These are phyloP conservation scores for Diceros bicornis DNA, from an alignment of 2,797 vertebrate genomes.

Conservation along the genomic window DNA sequence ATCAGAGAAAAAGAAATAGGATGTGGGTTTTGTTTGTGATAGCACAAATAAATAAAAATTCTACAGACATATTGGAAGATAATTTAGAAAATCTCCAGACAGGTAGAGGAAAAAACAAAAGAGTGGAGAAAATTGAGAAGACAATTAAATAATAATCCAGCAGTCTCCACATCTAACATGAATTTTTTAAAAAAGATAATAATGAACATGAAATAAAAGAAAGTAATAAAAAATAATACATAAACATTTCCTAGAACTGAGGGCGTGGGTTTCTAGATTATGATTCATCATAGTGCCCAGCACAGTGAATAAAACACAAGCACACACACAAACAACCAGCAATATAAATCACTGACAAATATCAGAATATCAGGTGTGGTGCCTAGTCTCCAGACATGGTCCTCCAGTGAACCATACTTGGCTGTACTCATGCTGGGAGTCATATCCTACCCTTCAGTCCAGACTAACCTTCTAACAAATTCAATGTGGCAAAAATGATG, in stretches of 20 bases:
- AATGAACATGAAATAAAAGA: neutral
- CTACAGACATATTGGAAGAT: neutral
- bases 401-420: neutral
- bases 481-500: neutral
- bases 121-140: neutral
- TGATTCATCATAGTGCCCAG: accelerated
- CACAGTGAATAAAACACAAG: neutral
- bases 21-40: neutral
- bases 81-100: neutral
- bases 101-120: neutral
- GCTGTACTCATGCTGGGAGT: neutral
- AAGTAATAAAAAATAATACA: neutral
- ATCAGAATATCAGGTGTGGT: neutral
- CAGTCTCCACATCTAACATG: neutral
- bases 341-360: neutral
- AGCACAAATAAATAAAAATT: neutral
- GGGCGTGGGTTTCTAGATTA: neutral
- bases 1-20: neutral
- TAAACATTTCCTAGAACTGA: neutral
- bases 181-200: neutral
- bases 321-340: accelerated
- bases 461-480: neutral
- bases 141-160: neutral
- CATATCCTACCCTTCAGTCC: too few relatives aligned
- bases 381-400: neutral